These are phyloP conservation scores for Pluvianellus socialis DNA, from an alignment of 2,113 vertebrate genomes.

Conservation along the genomic window DNA sequence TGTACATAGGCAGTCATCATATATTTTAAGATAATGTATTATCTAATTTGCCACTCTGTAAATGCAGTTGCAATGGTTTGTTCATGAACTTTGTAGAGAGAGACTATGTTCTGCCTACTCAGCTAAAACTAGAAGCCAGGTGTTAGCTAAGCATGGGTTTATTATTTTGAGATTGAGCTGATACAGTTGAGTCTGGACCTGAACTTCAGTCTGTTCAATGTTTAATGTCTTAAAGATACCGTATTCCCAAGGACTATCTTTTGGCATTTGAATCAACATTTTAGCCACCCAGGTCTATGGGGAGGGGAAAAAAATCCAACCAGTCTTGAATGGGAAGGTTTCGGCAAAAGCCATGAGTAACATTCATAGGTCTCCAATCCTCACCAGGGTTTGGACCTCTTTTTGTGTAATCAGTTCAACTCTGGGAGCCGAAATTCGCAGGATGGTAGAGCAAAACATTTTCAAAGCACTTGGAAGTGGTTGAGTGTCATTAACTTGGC, in stretches of 20 bases:
- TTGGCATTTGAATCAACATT: background rate
- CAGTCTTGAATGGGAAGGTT: background rate
- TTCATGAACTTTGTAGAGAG: background rate
- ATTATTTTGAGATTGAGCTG: background rate
- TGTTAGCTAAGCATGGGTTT: background rate
- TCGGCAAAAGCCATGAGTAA: background rate
- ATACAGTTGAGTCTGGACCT: background rate
- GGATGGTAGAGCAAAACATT: background rate
- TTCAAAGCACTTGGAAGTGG: background rate
- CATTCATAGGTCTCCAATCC: background rate
- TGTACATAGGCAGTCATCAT: background rate
- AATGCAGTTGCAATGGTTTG: background rate
- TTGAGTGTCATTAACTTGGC: background rate
- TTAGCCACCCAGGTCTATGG: rapidly evolving
- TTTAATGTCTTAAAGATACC: background rate
- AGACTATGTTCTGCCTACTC: background rate
- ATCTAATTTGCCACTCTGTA: background rate
- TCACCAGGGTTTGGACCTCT: background rate
- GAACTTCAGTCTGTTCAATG: background rate
- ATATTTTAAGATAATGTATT: background rate
- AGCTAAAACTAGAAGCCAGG: background rate
- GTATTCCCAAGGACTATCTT: background rate
- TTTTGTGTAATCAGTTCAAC: background rate
- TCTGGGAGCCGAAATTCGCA: background rate
- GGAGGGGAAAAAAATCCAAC: background rate